Percentiles rank a stretch among this genome's conserved stretches.
These are phyloP conservation scores for Mus spicilegus DNA, from an alignment of 2,113 vertebrate species.

Conservation along the genomic window DNA sequence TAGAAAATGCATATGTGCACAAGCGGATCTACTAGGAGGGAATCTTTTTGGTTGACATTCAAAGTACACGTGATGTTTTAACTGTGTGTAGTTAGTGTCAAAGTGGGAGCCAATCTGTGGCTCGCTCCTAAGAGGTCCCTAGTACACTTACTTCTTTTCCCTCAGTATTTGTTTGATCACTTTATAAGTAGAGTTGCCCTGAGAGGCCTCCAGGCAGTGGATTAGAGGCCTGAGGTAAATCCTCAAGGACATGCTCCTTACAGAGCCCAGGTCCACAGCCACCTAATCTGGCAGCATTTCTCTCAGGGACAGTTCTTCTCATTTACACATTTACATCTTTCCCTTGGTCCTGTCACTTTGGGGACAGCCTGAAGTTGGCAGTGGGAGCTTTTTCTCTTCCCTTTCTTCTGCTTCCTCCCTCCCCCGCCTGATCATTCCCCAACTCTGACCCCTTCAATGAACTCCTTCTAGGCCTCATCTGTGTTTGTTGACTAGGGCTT, in stretches of 20 bases:
- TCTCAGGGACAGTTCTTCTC: neutral
- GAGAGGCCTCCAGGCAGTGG: neutral
- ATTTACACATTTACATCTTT: neutral
- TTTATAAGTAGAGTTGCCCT: neutral
- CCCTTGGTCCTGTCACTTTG: neutral
- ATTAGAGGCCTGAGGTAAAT: neutral
- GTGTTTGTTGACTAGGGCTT: neutral
- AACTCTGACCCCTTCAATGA: neutral
- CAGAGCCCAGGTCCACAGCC: accelerated
- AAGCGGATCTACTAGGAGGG: neutral
- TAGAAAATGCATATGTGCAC: neutral
- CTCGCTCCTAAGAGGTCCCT: neutral
- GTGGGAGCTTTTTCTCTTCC: neutral
- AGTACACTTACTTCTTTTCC: neutral
- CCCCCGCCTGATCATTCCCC: neutral
- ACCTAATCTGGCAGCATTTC: neutral
- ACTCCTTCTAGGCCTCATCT: neutral
- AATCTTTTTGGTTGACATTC: neutral
- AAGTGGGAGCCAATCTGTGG: neutral
- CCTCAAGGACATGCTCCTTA: neutral
- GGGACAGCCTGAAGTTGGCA: neutral
- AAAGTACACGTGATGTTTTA: neutral
- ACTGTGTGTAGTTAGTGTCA: neutral
- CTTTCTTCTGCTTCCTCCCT: neutral
- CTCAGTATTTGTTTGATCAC: neutral